phyloP scores from a whole-genome alignment of 2,113 vertebrate genomes.

The Vidua macroura region DNA sequence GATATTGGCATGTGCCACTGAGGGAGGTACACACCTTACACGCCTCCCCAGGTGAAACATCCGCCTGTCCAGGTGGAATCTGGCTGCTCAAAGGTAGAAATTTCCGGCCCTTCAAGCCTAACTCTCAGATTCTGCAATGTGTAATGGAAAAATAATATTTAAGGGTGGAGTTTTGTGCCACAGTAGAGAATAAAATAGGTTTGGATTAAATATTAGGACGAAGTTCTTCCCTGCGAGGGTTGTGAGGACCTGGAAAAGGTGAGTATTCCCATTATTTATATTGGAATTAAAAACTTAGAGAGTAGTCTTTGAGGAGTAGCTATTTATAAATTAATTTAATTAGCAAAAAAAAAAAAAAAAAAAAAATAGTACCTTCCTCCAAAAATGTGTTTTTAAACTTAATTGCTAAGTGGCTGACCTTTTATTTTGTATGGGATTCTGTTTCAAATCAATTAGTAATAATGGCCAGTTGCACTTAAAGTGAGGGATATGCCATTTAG shows the following conservation, averaged over 20 bases:
- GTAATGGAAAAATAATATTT: not conserved
- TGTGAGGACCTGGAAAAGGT: not conserved
- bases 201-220: too few relatives aligned
- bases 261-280: not conserved
- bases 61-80: not conserved
- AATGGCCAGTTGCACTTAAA: not conserved
- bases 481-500: not conserved
- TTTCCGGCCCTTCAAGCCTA: not conserved
- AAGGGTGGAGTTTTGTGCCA: not conserved
- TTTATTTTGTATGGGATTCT: not conserved
- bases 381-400: not conserved
- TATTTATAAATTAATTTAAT: not conserved
- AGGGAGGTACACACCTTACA: too few relatives aligned
- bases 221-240: not conserved
- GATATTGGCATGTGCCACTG: not conserved
- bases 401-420: not conserved
- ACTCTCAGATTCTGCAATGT: not conserved
- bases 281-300: not conserved
- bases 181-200: not conserved
- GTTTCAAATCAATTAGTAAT: not conserved
- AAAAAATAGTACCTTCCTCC: not conserved
- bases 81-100: not conserved
- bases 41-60: fast-evolving
- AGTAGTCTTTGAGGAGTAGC: not conserved
- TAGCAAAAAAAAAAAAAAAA: not conserved